These are phyloP conservation scores for Drosophila macrospina DNA, from an alignment of 2,888 invertebrate genomes.

Conservation along the genomic window DNA sequence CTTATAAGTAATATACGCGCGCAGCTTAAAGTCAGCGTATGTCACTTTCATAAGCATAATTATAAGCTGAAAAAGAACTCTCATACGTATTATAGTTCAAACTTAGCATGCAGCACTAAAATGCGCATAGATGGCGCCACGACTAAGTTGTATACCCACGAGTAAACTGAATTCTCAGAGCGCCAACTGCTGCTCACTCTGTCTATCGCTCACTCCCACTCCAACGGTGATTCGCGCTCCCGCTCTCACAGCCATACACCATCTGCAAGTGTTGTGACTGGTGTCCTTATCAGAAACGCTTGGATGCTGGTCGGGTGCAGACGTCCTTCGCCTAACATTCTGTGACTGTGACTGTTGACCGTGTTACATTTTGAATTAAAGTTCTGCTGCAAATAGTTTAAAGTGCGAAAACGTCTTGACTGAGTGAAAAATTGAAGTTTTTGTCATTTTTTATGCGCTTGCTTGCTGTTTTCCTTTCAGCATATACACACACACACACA, in stretches of 20 bases:
- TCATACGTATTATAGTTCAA: constrained; percentile 1
- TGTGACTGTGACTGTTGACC: not conserved
- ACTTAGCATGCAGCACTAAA: not conserved
- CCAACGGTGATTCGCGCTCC: not conserved
- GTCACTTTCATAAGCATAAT: constrained; percentile 1
- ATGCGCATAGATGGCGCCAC: constrained; percentile 49
- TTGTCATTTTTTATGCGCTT: not conserved
- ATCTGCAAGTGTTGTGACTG: constrained; percentile 42
- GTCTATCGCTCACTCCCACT: not conserved
- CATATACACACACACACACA: constrained; percentile 4
- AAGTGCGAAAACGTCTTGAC: constrained; percentile 46
- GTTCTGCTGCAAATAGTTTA: constrained; percentile 54
- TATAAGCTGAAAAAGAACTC: not conserved
- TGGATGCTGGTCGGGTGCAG: constrained; percentile 71
- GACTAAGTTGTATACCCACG: not conserved
- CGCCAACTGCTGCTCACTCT: constrained; percentile 7
- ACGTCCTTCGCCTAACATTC: constrained; percentile 44
- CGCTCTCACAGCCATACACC: not conserved
- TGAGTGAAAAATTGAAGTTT: constrained; percentile 42
- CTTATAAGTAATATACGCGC: not conserved
- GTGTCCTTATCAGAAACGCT: constrained; percentile 74
- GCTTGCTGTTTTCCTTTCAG: not conserved
- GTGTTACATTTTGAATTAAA: constrained; percentile 2
- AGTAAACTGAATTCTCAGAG: constrained; percentile 4
- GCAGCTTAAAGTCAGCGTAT: not conserved